Conservation (phyloP, 2,797 vertebrate genomes). For the Manis javanica region DNA sequence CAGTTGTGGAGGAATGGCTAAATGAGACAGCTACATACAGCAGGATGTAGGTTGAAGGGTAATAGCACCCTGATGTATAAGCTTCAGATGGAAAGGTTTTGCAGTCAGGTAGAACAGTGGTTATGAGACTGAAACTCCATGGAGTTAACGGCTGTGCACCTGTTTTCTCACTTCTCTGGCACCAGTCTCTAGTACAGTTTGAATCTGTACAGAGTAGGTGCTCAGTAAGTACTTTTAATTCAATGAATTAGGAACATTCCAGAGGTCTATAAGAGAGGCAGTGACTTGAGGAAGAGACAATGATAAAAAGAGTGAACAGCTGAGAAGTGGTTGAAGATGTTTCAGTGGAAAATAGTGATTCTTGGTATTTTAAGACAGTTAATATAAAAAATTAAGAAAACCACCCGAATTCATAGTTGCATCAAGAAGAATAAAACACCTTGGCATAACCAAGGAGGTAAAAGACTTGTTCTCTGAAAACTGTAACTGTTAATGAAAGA, state of each 20-base stretch:
- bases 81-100: background rate
- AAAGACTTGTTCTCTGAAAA: too few species aligned
- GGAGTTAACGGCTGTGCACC: background rate
- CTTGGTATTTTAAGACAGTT: conserved; percentile 45
- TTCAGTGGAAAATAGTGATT: background rate
- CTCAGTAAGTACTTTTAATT: background rate
- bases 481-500: too few species aligned
- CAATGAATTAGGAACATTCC: background rate
- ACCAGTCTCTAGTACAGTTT: background rate
- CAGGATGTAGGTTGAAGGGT: background rate
- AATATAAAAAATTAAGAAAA: background rate
- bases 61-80: background rate
- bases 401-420: too few species aligned
- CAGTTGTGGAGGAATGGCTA: background rate
- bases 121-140: background rate
- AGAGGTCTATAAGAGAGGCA: background rate
- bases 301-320: background rate
- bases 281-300: background rate
- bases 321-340: background rate
- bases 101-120: background rate
- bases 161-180: background rate
- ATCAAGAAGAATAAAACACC: too few species aligned
- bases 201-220: background rate
- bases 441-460: too few species aligned
- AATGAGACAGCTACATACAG: background rate